phyloP scores from a whole-genome alignment of 2,888 invertebrate genomes.

The Trichopoda pennipes region DNA sequence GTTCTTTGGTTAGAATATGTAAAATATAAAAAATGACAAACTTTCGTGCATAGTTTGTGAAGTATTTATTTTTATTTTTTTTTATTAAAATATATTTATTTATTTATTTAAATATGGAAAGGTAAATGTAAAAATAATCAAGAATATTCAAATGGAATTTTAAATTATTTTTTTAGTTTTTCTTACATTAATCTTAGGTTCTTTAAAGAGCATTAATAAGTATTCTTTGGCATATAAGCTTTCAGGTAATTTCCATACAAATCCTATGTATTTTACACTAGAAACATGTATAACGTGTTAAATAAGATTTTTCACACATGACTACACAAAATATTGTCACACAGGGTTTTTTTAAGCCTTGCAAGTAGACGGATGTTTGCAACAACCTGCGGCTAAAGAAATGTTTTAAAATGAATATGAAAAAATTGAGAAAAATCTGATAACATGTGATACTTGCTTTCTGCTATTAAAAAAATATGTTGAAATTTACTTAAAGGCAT shows the following conservation, averaged over 20 bases:
- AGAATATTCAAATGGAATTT: slow-evolving; percentile 2
- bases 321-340: no score
- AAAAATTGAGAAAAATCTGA: background rate
- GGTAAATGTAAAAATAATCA: background rate
- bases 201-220: background rate
- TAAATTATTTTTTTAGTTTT: background rate
- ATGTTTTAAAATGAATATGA: slow-evolving; percentile 26
- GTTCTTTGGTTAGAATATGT: no score
- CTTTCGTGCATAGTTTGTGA: no score
- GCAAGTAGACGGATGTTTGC: background rate
- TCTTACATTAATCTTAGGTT: background rate
- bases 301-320: background rate
- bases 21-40: no score
- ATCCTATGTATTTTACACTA: slow-evolving; percentile 1
- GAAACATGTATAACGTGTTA: background rate
- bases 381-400: slow-evolving; percentile 21
- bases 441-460: no score
- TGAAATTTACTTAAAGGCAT: no score
- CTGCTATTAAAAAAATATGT: no score
- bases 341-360: background rate
- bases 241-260: slow-evolving; percentile 14
- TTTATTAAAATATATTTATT: no score
- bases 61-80: no score
- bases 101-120: no score
- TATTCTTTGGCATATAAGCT: background rate